Evolutionary conservation across 2,797 vertebrate genomes (phyloP), one percentile per base, ranked within the genome.

Genomic region (Gymnopithys bicolor): DNA sequence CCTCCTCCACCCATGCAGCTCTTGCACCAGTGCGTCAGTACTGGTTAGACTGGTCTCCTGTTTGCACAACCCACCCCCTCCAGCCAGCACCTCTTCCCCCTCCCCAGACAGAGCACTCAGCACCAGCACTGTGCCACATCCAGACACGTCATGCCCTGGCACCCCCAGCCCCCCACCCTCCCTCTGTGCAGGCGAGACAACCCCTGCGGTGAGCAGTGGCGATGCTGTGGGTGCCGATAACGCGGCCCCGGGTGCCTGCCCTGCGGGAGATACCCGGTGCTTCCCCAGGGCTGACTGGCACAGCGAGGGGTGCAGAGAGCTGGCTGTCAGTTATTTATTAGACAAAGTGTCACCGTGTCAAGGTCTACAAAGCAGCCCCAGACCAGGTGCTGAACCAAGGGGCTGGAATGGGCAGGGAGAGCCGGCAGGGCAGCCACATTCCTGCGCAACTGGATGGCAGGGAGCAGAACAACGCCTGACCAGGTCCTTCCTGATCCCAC

Each of bases 221-320:
- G 5, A 71, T 11, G 87, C 90, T 96, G 95, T 0, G 78, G 74
- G 41, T 1, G 62, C 82, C 9, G 95, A 96, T 96, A 96, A 96
- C 2, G 3, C 0, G 2, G 24, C 30, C 21, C 81, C 1, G 79
- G 24, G 30, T 2, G 64, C 59, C 95, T 96, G 95, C 51, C 59
- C 51, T 1, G 7, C 0, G 0, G 48, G 33, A 93, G 94, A 96
- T 96, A 96, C 87, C 30, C 56, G 0, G 11, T 0, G 1, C 66
- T 66, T 63, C 73, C 53, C 21, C 2, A 2, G n/a, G 43, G 45
- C 79, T 11, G 55, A 2, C 0, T 5, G 59, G 49, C 32, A 60
- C 25, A 13, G 27, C 3, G 0, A 41, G 43, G 24, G 18, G 7
- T 17, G 46, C 67, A 5, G 19, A 32, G 69, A 2, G 43, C 45